Base-by-base conservation (phyloP, 2,888 invertebrate genomes). In the Lithosia quadra region DNA sequence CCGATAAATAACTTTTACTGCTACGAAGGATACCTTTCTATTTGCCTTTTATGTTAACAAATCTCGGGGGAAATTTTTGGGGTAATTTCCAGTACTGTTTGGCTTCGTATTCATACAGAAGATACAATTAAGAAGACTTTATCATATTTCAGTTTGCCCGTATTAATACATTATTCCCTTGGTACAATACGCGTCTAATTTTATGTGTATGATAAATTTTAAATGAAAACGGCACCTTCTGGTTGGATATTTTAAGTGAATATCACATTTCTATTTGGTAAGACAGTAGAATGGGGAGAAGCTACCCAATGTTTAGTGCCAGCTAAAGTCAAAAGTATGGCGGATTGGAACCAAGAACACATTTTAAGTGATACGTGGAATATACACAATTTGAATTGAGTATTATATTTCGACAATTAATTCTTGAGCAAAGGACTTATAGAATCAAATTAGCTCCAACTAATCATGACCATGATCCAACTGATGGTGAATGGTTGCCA, bases 111-210 rank as follows among this genome's bases (percentile, higher is more conserved):
- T 43, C 68, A 67, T 65, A 21, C n/a, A 58, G 53, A 72, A 69
- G 65, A 65, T 57, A 67, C 56, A 77, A 71, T 74, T 65, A 72
- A 67, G 68, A 65, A 67, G 55, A 58, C 67, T 71, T 80, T 65
- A 73, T 80, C 80, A 78, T 71, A 74, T 66, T 65, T 55, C 67
- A 77, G 59, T 72, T 64, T 69, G 59, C 61, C 65, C 63, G 56
- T 78, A 70, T 70, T 75, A 79, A 80, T 73, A 62, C 61, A 79
- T 79, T 73, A 71, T 65, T 77, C 78, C 69, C 75, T 59, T 22
- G 59, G 21, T 36, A 55, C 21, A 36, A 22, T 24, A 39, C 22
- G 21, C 18, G 49, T 53, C 18, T 53, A 18, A 59, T 22, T 59
- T 59, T 65, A 21, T 58, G 18, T 36, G 39, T 43, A 28, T 39